Base-by-base conservation (phyloP, 2,797 vertebrate species). In the Hydrophis major region DNA sequence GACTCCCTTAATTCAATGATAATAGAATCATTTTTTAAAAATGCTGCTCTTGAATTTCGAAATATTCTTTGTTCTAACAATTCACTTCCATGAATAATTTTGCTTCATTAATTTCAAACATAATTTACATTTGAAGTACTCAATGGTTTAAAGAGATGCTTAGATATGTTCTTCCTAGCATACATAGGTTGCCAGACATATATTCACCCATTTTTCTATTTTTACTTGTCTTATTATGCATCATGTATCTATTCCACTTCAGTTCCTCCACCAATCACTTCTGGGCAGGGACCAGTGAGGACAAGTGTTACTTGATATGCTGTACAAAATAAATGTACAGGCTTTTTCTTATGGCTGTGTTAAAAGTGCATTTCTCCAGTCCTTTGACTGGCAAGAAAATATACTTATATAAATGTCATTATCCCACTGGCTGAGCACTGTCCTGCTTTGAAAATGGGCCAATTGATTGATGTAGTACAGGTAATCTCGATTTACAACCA, bases 61-160 rank as follows among this genome's bases (percentile, higher is more conserved):
- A 92, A 88, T 53, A 88, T 57, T n/a, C 91, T 92, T 88, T 88
- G 86, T 74, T 69, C 91, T 74, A 92, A 69, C 86, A 53, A 66
- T 66, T 92, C 91, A 57, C 42, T 92, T 86, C 63, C 14, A 57
- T 88, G 91, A 92, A 92, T 88, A 47, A 88, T 92, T 92, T 57
- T 57, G 14, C 91, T 92, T 92, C 91, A 92, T 92, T 92, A 92
- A 92, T 88, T 88, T 88, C 50, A 66, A 56, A 92, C 86, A 56
- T 42, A 88, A 88, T 69, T 88, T 57, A 32, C 91, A 88, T 59
- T 88, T 92, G 53, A 92, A 92, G 42, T 63, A 92, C 53, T 92
- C 50, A n/a, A 6, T 27, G 55, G 61, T 27, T 32, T 47, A 28
- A 47, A 83, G 56, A 88, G 18, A 37, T 55, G 32, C 37, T 88